phyloP scores from a whole-genome alignment of 1,140 invertebrate genomes.

The Leguminivora glycinivorella region DNA sequence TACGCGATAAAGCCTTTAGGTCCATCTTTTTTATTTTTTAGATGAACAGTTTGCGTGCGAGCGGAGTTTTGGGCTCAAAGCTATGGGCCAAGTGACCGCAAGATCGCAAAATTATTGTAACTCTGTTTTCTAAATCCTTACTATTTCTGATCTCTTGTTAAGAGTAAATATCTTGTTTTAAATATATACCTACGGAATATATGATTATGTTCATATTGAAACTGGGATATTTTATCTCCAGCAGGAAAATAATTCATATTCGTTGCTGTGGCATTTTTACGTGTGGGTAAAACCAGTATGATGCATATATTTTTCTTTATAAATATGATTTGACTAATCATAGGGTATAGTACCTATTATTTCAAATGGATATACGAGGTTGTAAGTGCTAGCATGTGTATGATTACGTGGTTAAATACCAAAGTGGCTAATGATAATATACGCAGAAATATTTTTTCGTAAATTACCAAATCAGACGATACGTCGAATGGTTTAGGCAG shows the following conservation, averaged over 20 bases:
- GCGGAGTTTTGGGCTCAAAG: no score
- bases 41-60: no score
- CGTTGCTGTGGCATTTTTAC: background rate
- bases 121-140: no score
- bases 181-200: no score
- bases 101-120: no score
- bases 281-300: constrained; percentile 18
- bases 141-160: no score
- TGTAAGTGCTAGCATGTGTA: background rate
- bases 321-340: background rate
- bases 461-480: constrained; percentile 20
- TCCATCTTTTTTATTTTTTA: background rate
- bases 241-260: background rate
- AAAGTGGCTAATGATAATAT: background rate
- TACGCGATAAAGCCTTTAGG: background rate
- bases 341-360: background rate
- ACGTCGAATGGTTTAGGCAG: no score
- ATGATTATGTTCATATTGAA: background rate
- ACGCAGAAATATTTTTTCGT: constrained; percentile 28
- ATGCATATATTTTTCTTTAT: background rate
- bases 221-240: background rate
- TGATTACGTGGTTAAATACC: no score
- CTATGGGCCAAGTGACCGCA: no score
- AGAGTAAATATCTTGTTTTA: no score
- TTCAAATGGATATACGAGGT: constrained; percentile 1